phyloP scores from a whole-genome alignment of 2,797 vertebrate species.

The Echiichthys vipera region DNA sequence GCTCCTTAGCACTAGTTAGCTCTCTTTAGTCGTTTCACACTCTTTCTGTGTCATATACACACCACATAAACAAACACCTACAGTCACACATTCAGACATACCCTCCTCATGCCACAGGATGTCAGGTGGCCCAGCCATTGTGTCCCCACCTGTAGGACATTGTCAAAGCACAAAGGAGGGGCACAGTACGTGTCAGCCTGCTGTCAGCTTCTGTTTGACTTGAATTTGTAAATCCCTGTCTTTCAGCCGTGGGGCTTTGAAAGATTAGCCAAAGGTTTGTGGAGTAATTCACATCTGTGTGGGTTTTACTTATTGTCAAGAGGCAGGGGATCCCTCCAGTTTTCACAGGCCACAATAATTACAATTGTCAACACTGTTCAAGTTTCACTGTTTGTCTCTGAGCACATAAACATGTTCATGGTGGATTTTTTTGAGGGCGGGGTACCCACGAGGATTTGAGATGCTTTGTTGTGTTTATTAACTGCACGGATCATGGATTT shows the following conservation, averaged over 20 bases:
- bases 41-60: not conserved
- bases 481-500: conserved; percentile 31
- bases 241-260: conserved; percentile 58
- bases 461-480: conserved; percentile 55
- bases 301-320: conserved; percentile 44
- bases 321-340: conserved; percentile 22
- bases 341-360: conserved; percentile 51
- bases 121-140: conserved; percentile 64
- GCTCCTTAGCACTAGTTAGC: not conserved
- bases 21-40: not conserved
- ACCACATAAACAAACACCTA: conserved; percentile 2
- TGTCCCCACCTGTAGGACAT: conserved; percentile 71
- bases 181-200: conserved; percentile 51
- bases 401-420: conserved; percentile 21
- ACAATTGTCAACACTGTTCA: conserved; percentile 47
- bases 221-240: conserved; percentile 60
- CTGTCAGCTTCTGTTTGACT: conserved; percentile 66
- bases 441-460: conserved; percentile 13
- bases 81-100: conserved; percentile 6
- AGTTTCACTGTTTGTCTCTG: conserved; percentile 48
- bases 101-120: conserved; percentile 53
- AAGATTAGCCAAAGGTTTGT: conserved; percentile 51
- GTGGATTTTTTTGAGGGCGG: conserved; percentile 21
- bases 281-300: conserved; percentile 51
- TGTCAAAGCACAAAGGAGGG: conserved; percentile 60